Conservation (phyloP, 92 coral and sea anemone genomes). For the Ricordea florida region DNA sequence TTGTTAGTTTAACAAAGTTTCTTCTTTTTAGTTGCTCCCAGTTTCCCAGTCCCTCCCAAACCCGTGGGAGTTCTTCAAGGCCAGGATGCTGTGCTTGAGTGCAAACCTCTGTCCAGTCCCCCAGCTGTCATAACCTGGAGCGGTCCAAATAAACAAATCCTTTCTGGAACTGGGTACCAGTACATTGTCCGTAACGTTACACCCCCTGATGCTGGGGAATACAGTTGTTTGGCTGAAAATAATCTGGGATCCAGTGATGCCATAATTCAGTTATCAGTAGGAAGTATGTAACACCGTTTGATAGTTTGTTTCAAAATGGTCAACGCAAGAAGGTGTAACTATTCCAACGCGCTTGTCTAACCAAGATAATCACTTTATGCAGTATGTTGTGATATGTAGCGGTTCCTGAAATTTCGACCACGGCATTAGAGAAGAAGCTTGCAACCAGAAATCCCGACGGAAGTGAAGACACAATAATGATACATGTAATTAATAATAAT, state of each 20-base stretch:
- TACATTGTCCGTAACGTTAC: conserved; percentile 52
- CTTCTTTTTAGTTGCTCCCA: conserved; percentile 58
- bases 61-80: conserved; percentile 72
- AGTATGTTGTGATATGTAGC: too few species aligned
- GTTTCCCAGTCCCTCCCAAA: conserved; percentile 68
- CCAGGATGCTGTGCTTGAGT: conserved; percentile 70
- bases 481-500: too few species aligned
- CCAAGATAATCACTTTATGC: too few species aligned
- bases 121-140: conserved; percentile 77
- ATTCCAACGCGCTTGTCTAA: too few species aligned
- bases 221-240: conserved; percentile 72
- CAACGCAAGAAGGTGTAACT: too few species aligned
- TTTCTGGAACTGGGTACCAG: conserved; percentile 68
- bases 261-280: conserved; percentile 44
- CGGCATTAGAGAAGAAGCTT: too few species aligned
- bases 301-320: not conserved
- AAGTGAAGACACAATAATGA: too few species aligned
- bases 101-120: conserved; percentile 88
- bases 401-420: too few species aligned
- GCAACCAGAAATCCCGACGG: too few species aligned
- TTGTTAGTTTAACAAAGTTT: not conserved
- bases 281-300: conserved; percentile 50
- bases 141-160: conserved; percentile 54
- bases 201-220: conserved; percentile 63
- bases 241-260: conserved; percentile 60